Evolutionary conservation across 2,113 vertebrate genomes (phyloP).

Genomic region (Tinamus guttatus): DNA sequence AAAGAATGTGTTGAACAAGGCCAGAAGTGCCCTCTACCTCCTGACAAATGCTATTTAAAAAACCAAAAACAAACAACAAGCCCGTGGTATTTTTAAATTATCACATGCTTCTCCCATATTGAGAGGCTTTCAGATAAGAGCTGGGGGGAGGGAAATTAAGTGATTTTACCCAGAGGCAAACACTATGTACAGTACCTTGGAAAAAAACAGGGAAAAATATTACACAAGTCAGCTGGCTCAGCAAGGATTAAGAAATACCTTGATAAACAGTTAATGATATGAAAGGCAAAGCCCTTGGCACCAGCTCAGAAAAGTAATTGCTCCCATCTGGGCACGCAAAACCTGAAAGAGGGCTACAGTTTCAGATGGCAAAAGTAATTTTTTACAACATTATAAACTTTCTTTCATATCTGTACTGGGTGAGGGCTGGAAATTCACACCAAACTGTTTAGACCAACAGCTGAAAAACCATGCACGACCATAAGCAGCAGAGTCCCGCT

Average conservation of each 20-base stretch:
- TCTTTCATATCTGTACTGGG: not conserved
- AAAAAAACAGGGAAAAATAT: conserved; percentile 36
- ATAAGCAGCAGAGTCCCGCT: not conserved
- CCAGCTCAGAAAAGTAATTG: conserved; percentile 57
- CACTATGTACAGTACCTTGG: not conserved
- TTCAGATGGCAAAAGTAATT: conserved; percentile 42
- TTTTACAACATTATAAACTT: not conserved
- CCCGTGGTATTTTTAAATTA: not conserved
- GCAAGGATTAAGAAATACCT: conserved; percentile 70
- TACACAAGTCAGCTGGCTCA: conserved; percentile 61
- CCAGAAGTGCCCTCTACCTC: not conserved
- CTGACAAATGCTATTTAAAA: not conserved
- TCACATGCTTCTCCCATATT: not conserved
- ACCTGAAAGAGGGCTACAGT: conserved; percentile 19
- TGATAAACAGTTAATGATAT: conserved; percentile 73
- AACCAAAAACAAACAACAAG: not conserved
- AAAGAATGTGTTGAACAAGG: not conserved
- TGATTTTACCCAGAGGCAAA: conserved; percentile 49
- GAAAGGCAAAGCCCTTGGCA: conserved; percentile 66
- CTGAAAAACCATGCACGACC: not conserved
- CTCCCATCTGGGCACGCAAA: conserved; percentile 58
- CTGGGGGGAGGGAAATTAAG: not conserved
- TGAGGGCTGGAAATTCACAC: not conserved
- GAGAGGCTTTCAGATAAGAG: conserved; percentile 21
- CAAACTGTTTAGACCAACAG: not conserved